Evolutionary conservation across 1,140 invertebrate species (phyloP).

Genomic region (Drosophila kanapiae): DNA sequence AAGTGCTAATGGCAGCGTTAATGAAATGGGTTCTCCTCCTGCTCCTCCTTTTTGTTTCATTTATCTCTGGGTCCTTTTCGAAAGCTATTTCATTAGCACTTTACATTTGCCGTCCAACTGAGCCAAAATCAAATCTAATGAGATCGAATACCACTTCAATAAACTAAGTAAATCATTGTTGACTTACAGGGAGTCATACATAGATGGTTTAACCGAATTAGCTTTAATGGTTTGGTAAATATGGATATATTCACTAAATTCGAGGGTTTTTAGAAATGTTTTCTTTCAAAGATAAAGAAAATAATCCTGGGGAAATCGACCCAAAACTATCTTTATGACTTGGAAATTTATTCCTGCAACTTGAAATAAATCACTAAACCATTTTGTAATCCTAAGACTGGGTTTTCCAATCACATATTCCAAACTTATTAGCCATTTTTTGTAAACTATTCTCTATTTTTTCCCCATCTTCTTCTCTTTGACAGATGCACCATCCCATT

Average conservation of each 20-base stretch:
- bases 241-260: neutral
- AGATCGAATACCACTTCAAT: conserved; percentile 40
- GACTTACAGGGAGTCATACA: neutral
- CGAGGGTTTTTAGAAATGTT: too few species aligned
- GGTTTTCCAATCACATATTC: conserved; percentile 4
- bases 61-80: conserved; percentile 22
- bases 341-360: neutral
- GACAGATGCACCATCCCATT: conserved; percentile 99
- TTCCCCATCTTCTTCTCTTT: conserved; percentile 81
- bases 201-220: neutral
- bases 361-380: neutral
- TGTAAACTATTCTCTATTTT: conserved; percentile 10
- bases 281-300: too few species aligned
- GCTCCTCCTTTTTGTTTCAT: conserved; percentile 1
- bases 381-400: neutral
- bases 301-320: neutral
- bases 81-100: conserved; percentile 62
- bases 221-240: neutral
- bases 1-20: conserved; percentile 81
- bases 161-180: conserved; percentile 28
- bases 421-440: conserved; percentile 32
- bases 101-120: conserved; percentile 18
- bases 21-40: conserved; percentile 64
- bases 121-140: conserved; percentile 21
- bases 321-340: neutral